Percentiles rank a stretch among this genome's conserved stretches.
phyloP scores from a whole-genome alignment of 2,797 vertebrate species.

The Sebastes taczanowskii region DNA sequence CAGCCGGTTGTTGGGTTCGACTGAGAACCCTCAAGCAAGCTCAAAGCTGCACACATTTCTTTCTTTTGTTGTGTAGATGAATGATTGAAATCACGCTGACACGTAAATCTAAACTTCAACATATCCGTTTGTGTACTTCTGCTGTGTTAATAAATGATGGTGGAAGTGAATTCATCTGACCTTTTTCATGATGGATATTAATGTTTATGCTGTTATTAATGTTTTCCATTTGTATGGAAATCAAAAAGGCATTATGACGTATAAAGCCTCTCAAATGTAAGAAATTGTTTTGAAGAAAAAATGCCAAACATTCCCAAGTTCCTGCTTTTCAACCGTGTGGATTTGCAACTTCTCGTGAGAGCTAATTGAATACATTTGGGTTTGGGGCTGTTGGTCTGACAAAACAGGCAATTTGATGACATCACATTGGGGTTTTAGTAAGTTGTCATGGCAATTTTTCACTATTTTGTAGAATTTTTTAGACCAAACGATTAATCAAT shows the following conservation, averaged over 20 bases:
- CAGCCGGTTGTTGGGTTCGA: not conserved
- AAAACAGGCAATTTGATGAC: not conserved
- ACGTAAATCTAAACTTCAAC: not conserved
- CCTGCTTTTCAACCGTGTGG: not conserved
- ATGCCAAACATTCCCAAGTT: not conserved
- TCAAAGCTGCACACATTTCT: not conserved
- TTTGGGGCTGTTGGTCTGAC: not conserved
- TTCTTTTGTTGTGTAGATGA: not conserved
- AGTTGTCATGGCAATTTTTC: not conserved
- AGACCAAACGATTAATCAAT: rapidly evolving
- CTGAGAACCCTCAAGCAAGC: not conserved
- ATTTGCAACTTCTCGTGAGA: not conserved
- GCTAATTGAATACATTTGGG: not conserved
- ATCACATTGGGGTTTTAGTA: not conserved
- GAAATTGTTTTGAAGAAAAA: not conserved
- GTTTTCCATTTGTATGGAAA: not conserved
- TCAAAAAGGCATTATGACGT: not conserved
- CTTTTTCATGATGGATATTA: not conserved
- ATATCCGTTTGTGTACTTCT: not conserved
- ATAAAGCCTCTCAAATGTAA: not conserved
- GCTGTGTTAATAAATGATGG: not conserved
- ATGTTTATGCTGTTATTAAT: not conserved
- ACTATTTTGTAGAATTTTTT: not conserved
- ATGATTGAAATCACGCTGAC: not conserved
- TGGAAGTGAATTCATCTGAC: not conserved